Conservation (phyloP, 2,113 vertebrate species). For the Otolemur garnettii region DNA sequence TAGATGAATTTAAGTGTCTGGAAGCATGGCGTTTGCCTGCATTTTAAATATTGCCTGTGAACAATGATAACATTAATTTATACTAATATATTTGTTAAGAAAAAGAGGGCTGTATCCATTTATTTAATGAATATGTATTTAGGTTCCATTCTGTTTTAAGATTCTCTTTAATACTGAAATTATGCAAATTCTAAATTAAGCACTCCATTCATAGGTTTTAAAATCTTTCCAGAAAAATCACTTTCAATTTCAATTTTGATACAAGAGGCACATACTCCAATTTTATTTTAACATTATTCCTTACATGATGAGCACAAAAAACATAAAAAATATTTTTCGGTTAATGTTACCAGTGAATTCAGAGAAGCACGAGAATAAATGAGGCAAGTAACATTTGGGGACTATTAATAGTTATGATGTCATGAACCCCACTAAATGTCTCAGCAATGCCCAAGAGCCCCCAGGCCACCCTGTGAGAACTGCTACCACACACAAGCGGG, state of each 20-base stretch:
- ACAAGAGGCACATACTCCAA: not conserved
- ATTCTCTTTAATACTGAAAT: conserved; percentile 27
- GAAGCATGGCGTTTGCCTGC: not conserved
- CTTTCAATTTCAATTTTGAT: conserved; percentile 42
- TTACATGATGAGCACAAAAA: not conserved
- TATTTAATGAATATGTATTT: not conserved
- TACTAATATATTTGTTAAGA: conserved; percentile 45
- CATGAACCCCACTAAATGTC: not conserved
- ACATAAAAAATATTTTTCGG: not conserved
- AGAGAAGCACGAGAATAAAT: not conserved
- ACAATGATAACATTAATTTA: conserved; percentile 20
- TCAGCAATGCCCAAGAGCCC: not conserved
- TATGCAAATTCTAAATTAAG: conserved; percentile 38
- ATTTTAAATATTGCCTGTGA: conserved; percentile 22
- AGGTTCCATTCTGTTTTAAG: conserved; percentile 6
- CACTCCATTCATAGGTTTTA: not conserved
- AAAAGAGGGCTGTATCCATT: not conserved
- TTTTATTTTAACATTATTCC: conserved; percentile 20
- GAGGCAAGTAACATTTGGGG: not conserved
- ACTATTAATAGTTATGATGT: conserved; percentile 1
- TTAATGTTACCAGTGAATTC: not conserved
- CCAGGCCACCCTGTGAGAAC: not conserved
- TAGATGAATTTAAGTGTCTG: not conserved
- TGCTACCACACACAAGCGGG: not conserved
- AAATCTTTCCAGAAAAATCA: conserved; percentile 39